Evolutionary conservation across 2,888 invertebrate species (phyloP).

Genomic region (Anodontia alba): DNA sequence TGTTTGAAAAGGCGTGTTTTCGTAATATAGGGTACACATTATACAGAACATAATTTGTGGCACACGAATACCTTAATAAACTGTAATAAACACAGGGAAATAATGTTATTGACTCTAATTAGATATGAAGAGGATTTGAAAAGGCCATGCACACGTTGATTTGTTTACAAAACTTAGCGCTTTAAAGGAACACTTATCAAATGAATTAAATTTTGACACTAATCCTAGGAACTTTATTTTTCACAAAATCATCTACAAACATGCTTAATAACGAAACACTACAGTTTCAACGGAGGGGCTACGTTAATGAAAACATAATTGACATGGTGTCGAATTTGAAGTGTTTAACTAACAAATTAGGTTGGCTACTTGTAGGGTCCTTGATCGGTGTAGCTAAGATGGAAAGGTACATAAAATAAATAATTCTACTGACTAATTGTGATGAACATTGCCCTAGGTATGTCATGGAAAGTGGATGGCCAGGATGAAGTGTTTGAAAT

Average conservation of each 20-base stretch:
- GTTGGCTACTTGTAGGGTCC: neutral
- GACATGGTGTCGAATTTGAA: constrained; percentile 9
- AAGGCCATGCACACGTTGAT: constrained; percentile 48
- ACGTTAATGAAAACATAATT: constrained; percentile 10
- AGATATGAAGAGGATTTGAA: constrained; percentile 52
- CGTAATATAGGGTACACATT: too few species aligned
- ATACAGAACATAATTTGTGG: too few species aligned
- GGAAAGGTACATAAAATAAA: constrained; percentile 11
- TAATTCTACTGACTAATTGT: neutral
- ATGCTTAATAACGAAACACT: neutral
- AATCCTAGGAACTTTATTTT: constrained; percentile 30
- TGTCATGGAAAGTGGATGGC: neutral
- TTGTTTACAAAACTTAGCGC: constrained; percentile 60
- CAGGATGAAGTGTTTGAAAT: constrained; percentile 3
- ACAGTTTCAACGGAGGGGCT: neutral
- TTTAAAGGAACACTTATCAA: constrained; percentile 51
- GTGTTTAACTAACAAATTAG: constrained; percentile 15
- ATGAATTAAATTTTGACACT: constrained; percentile 50
- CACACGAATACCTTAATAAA: too few species aligned
- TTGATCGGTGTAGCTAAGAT: constrained; percentile 1
- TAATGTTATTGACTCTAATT: constrained; percentile 33
- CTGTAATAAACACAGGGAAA: too few species aligned
- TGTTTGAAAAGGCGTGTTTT: too few species aligned
- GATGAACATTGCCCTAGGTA: constrained; percentile 3
- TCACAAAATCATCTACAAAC: constrained; percentile 9